Evolutionary conservation across 2,888 invertebrate genomes (phyloP), one percentile per base, ranked within the genome.

Genomic region (Conus canariensis): DNA sequence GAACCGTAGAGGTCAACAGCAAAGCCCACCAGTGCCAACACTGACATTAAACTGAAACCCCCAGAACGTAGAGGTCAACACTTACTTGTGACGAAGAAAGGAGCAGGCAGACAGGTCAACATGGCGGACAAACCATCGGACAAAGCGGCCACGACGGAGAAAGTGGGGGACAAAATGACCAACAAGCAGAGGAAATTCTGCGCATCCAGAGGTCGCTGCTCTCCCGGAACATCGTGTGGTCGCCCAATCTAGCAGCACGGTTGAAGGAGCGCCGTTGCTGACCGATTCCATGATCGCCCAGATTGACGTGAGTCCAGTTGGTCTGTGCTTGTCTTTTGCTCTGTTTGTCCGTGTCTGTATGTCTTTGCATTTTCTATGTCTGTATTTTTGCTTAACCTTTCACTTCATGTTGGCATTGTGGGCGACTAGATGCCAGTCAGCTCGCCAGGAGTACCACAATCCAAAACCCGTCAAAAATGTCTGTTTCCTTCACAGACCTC

Each of bases 211-310:
- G 93, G 67, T 90, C 92, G 30, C 93, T 95, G 87, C 92, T 95
- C 56, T 80, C 91, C 30, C 91, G 92, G 88, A 95, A 95, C 91
- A 92, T 95, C n/a, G 90, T 93, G 22, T 94, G 94, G 93, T 92
- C 93, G 9, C 91, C 93, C 16, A 92, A 93, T 56, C 88, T 95
- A 10, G 92, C 91, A 12, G 90, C 88, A 45, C 91, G 92, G 60
- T 91, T 95, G 16, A 87, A 92, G 25, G 87, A 91, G 0, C 91
- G 94, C 3, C 93, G 93, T 12, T 95, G 25, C 87, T 94, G 6
- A 93, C 94, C 6, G 94, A 94, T n/a, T 91, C 92, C 10, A 93
- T 94, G 80, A 88, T 94, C 12, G 91, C 92, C 59, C 94, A 94
- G 70, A 93, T 94, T 86, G 93, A 94, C 93, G 95, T 95, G 90